These are phyloP conservation scores for Trididemnum clinides DNA, from an alignment of 23 tunicate species.

Conservation along the genomic window DNA sequence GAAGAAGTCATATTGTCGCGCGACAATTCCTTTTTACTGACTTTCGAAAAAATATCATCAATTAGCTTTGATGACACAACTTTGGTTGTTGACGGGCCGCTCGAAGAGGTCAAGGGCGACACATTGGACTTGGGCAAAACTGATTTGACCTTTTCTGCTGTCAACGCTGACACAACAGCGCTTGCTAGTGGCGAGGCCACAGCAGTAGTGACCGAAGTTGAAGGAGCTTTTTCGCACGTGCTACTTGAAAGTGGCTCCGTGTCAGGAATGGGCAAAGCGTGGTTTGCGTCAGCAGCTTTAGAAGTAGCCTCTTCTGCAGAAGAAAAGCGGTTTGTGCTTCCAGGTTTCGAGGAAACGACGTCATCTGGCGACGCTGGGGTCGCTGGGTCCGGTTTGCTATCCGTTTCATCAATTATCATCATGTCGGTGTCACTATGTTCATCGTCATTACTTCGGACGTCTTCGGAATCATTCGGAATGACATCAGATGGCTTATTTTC, in stretches of 20 bases:
- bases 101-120: neutral
- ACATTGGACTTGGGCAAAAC: neutral
- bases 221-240: too few species aligned
- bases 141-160: constrained; percentile 2
- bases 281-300: neutral
- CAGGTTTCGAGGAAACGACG: neutral
- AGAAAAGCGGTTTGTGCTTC: neutral
- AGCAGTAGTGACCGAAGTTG: too few species aligned
- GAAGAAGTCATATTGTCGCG: neutral
- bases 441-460: constrained; percentile 24
- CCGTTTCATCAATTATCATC: constrained; percentile 69
- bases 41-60: constrained; percentile 60
- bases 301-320: neutral
- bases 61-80: constrained; percentile 46
- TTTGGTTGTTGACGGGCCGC: neutral
- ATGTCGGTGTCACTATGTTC: constrained; percentile 60
- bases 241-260: too few species aligned
- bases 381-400: neutral
- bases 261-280: neutral
- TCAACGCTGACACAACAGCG: constrained; percentile 10
- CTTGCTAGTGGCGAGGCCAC: neutral
- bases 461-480: neutral
- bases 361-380: constrained; percentile 29
- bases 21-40: constrained; percentile 12
- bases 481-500: neutral